phyloP scores from a whole-genome alignment of 2,888 invertebrate genomes.

The Acrobeloides nanus region DNA sequence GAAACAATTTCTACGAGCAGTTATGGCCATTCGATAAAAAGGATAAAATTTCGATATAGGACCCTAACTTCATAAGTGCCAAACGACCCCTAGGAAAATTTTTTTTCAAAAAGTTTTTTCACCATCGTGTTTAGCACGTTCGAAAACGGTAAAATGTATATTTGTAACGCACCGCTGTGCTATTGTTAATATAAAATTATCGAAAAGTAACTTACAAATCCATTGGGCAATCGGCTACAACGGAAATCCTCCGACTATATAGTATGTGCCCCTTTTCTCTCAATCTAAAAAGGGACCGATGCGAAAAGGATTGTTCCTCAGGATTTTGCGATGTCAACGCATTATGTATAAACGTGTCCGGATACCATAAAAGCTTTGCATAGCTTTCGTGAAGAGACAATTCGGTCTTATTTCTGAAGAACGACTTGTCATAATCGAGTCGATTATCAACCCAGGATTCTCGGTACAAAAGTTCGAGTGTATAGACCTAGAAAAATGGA shows the following conservation, averaged over 20 bases:
- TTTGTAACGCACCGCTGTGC: too few relatives aligned
- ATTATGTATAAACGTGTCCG: conserved; percentile 50
- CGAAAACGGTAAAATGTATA: too few relatives aligned
- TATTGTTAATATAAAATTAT: too few relatives aligned
- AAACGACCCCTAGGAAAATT: too few relatives aligned
- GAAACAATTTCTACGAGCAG: too few relatives aligned
- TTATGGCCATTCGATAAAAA: too few relatives aligned
- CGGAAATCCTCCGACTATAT: conserved; percentile 42
- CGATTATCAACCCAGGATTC: conserved; percentile 49
- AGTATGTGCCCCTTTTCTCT: conserved; percentile 45
- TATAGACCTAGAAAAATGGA: conserved; percentile 46
- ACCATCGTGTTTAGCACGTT: too few relatives aligned
- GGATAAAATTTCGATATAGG: too few relatives aligned
- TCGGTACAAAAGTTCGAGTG: conserved; percentile 49
- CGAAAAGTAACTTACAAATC: too few relatives aligned
- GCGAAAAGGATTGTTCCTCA: conserved; percentile 42
- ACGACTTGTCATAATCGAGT: conserved; percentile 31
- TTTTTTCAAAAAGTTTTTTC: too few relatives aligned
- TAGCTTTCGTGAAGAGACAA: conserved; percentile 46
- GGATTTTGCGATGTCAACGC: conserved; percentile 51
- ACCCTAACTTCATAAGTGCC: too few relatives aligned
- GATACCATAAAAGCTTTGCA: conserved; percentile 49
- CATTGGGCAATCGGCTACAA: conserved; percentile 50
- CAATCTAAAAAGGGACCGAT: conserved; percentile 48
- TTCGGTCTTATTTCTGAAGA: conserved; percentile 42